Evolutionary conservation across 2,797 vertebrate species (phyloP).

Genomic region (Decapterus maruadsi): DNA sequence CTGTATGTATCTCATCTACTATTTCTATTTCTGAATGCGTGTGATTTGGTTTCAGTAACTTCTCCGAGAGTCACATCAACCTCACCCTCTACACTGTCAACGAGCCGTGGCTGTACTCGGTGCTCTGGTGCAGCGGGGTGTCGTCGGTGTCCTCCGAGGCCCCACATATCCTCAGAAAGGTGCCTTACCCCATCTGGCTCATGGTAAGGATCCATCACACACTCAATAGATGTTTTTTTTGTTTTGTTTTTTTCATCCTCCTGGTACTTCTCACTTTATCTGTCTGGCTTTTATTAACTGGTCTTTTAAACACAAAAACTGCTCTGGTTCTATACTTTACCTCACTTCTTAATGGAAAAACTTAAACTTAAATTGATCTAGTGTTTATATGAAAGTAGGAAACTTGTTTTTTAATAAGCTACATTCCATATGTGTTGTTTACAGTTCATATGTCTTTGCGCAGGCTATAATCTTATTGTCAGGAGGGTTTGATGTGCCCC

Average conservation of each 20-base stretch:
- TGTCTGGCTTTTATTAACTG: too few relatives aligned
- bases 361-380: background rate
- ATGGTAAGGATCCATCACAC: slow-evolving; percentile 87
- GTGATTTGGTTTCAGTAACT: slow-evolving; percentile 84
- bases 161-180: slow-evolving; percentile 89
- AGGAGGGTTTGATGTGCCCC: background rate
- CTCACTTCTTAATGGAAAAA: background rate
- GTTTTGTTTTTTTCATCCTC: background rate
- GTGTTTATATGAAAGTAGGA: background rate
- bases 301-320: too few relatives aligned
- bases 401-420: background rate
- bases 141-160: slow-evolving; percentile 93
- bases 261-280: too few relatives aligned
- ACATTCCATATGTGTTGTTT: background rate
- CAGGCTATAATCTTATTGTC: too few relatives aligned
- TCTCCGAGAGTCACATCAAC: slow-evolving; percentile 86
- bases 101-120: slow-evolving; percentile 94
- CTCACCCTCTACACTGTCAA: slow-evolving; percentile 94
- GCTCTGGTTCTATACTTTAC: background rate
- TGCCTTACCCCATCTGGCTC: slow-evolving; percentile 94
- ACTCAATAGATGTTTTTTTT: background rate
- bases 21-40: background rate
- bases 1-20: too few relatives aligned
- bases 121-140: slow-evolving; percentile 95
- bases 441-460: too few relatives aligned